Conservation (phyloP, 2,113 vertebrate genomes). For the Centrocercus urophasianus region DNA sequence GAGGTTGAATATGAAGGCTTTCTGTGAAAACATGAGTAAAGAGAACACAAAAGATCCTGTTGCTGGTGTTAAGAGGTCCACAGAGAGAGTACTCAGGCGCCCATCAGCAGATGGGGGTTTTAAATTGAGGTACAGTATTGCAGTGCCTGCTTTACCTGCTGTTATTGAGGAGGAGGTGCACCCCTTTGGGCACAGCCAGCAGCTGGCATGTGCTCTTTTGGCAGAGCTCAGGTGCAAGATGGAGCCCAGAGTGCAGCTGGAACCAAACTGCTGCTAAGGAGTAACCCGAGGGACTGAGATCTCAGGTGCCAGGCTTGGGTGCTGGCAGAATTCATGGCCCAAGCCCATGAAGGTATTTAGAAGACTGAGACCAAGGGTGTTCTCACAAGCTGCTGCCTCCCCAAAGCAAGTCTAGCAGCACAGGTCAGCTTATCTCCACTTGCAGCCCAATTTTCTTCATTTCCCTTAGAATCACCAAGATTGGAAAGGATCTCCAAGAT, state of each 20-base stretch:
- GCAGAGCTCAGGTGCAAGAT: background rate
- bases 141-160: too few relatives aligned
- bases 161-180: background rate
- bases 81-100: background rate
- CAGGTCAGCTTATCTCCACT: accelerated
- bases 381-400: background rate
- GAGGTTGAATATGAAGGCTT: background rate
- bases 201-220: background rate
- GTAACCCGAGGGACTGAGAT: background rate
- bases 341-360: background rate
- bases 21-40: background rate
- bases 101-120: background rate
- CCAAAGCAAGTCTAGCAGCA: background rate
- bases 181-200: too few relatives aligned
- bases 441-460: background rate
- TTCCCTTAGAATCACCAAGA: too few relatives aligned
- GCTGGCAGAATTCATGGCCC: background rate
- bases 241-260: background rate
- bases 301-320: background rate
- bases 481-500: too few relatives aligned
- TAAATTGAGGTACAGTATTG: background rate
- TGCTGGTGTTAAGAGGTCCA: background rate
- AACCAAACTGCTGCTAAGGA: background rate
- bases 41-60: too few relatives aligned
- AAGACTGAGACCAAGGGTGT: background rate